Evolutionary conservation across 2,888 invertebrate species (phyloP), one percentile per base, ranked within the genome.

Genomic region (Tethea ocularis): DNA sequence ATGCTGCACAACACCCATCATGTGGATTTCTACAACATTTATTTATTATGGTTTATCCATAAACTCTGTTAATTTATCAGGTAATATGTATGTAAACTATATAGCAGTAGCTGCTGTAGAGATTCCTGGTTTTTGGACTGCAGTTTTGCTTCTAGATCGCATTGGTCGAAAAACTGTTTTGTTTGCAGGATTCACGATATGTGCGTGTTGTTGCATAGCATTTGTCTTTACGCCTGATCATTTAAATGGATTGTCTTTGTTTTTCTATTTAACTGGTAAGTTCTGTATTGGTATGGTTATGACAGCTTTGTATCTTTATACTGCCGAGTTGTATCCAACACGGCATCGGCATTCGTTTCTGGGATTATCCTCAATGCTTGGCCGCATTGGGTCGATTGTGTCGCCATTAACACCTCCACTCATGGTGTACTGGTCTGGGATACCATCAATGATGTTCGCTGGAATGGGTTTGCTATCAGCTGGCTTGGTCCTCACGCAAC

Each of bases 31-130:
- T 0, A 95, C 95, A 71, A 95, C 95, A 0, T 94, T 96, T 65
- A 95, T 96, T 13, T 97, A 96, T 80, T 97, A 96, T 73, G 97
- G 97, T 0, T 83, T 97, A 23, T 96, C 95, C 0, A 88, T 97
- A 46, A 96, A 96, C 82, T 95, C 96, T 0, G 96, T 96, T 2
- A 92, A 95, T 0, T 85, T 97, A 55, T 93, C 94, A 33, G 96
- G 96, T 1, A 94, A 96, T 78, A 95, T 94, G 72, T 96, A 96
- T 77, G 72, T 95, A 8, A 96, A 96, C 83, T 97, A 96, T 74
- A 94, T 96, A 10, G 74, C 95, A 60, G 94, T 94, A 7, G 85
- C 94, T 0, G 66, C 94, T 15, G 90, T 94, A 17, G 95, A 87
- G 76, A 91, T 95, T 51, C 95, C 95, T 0, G 95, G 94, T 0